Conservation (phyloP, 2,888 invertebrate species). For the Cynaeus angustus region DNA sequence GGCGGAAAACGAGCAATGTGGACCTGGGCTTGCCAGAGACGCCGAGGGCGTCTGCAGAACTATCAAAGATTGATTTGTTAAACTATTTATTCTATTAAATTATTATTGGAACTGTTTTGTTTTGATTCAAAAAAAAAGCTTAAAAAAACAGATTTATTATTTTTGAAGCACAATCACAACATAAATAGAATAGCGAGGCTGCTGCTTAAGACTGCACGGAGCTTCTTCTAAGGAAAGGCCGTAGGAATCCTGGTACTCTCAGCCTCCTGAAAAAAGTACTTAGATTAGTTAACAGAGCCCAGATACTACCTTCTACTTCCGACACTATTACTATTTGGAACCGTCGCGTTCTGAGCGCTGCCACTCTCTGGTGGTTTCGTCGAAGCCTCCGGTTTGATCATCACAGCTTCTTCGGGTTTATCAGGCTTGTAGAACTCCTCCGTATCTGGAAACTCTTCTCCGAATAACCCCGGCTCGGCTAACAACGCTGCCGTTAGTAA, state of each 20-base stretch:
- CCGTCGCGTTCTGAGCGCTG: not conserved
- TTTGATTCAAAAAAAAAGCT: not conserved
- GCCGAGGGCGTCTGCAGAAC: constrained; percentile 77
- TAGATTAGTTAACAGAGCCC: not conserved
- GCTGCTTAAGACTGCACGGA: not conserved
- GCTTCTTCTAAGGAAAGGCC: constrained; percentile 49
- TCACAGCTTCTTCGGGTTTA: constrained; percentile 40
- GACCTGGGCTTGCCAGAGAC: constrained; percentile 81
- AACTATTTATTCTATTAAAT: constrained; percentile 44
- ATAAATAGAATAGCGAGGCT: constrained; percentile 8
- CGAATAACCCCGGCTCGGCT: constrained; percentile 52
- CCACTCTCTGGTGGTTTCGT: constrained; percentile 26
- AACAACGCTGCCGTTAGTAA: constrained; percentile 73
- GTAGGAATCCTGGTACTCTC: constrained; percentile 50
- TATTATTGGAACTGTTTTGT: constrained; percentile 25
- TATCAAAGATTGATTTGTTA: constrained; percentile 25
- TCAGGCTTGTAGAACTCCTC: constrained; percentile 42
- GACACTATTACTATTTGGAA: not conserved
- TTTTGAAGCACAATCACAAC: constrained; percentile 14
- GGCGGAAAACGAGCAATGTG: constrained; percentile 79
- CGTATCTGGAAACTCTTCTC: constrained; percentile 27
- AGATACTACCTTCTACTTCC: not conserved
- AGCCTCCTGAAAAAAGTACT: constrained; percentile 50
- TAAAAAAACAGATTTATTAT: constrained; percentile 1
- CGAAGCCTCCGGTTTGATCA: constrained; percentile 34